A percentile compares a stretch with the other conserved stretches of the same genome.
Conservation (phyloP, 2,797 vertebrate genomes). For the Argyrosomus regius region DNA sequence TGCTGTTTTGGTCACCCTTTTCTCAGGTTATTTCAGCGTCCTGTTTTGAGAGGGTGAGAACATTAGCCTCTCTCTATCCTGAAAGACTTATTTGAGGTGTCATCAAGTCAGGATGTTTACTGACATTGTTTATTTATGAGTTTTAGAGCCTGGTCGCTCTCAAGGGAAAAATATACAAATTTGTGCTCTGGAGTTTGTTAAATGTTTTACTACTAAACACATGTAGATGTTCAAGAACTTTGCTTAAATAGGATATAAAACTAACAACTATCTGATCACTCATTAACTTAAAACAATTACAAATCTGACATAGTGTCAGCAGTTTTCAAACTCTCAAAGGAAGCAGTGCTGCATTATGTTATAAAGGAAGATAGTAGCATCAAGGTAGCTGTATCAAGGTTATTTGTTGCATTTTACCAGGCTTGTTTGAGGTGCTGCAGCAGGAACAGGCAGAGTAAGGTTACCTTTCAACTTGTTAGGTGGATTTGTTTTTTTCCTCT, state of each 20-base stretch:
- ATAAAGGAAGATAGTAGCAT: no score
- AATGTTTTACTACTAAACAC: constrained; percentile 13
- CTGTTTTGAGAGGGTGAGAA: not conserved
- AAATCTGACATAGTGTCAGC: not conserved
- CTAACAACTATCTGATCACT: not conserved
- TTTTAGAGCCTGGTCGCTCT: not conserved
- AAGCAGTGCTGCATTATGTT: not conserved
- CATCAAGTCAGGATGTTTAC: constrained; percentile 17
- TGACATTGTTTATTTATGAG: constrained; percentile 26
- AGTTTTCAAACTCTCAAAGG: not conserved
- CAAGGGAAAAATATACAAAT: constrained; percentile 2
- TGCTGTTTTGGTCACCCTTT: constrained; percentile 1
- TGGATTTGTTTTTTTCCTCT: not conserved
- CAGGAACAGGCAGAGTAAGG: not conserved
- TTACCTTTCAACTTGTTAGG: no score
- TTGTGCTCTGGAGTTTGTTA: constrained; percentile 7
- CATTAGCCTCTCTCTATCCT: not conserved
- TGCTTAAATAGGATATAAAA: not conserved
- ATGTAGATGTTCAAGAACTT: not conserved
- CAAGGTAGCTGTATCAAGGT: no score
- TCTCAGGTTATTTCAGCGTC: constrained; percentile 37
- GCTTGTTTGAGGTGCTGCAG: not conserved
- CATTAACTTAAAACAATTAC: not conserved
- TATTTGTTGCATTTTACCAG: not conserved
- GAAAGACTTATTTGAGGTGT: constrained; percentile 24